These are phyloP conservation scores for Atethmia centrago DNA, from an alignment of 2,888 invertebrate genomes.

Conservation along the genomic window DNA sequence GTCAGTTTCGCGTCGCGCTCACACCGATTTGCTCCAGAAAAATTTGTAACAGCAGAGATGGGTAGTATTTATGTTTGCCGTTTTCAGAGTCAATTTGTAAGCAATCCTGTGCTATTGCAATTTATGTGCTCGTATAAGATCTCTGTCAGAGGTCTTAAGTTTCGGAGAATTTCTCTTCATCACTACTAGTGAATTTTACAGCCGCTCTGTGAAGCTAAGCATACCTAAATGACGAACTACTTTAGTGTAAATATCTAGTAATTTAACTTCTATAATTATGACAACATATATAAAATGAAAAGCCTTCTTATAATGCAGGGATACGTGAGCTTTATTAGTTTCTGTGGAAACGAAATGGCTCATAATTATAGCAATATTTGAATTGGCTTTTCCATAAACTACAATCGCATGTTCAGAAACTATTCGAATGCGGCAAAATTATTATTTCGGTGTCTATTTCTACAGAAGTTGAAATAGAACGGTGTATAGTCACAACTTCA, in stretches of 20 bases:
- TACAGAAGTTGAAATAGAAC: constrained; percentile 57
- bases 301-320: constrained; percentile 76
- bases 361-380: constrained; percentile 87
- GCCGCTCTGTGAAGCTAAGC: background rate
- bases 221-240: background rate
- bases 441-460: constrained; percentile 77
- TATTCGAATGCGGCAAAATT: constrained; percentile 82
- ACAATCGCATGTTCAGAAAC: constrained; percentile 84
- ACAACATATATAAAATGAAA: constrained; percentile 68
- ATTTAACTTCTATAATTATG: constrained; percentile 37
- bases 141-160: constrained; percentile 31
- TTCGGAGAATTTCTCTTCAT: constrained; percentile 15
- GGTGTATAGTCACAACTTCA: constrained; percentile 42
- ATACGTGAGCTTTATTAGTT: constrained; percentile 83
- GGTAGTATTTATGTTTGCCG: constrained; percentile 75
- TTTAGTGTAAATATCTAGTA: background rate
- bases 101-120: too few species aligned
- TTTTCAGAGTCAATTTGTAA: constrained; percentile 72
- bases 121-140: constrained; percentile 44
- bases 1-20: constrained; percentile 77
- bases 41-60: constrained; percentile 67
- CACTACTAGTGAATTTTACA: background rate
- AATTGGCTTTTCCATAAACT: constrained; percentile 84
- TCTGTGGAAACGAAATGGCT: constrained; percentile 83
- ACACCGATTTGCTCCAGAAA: constrained; percentile 75